Evolutionary conservation across 2,888 invertebrate genomes (phyloP).

Genomic region (Erebia palarica): DNA sequence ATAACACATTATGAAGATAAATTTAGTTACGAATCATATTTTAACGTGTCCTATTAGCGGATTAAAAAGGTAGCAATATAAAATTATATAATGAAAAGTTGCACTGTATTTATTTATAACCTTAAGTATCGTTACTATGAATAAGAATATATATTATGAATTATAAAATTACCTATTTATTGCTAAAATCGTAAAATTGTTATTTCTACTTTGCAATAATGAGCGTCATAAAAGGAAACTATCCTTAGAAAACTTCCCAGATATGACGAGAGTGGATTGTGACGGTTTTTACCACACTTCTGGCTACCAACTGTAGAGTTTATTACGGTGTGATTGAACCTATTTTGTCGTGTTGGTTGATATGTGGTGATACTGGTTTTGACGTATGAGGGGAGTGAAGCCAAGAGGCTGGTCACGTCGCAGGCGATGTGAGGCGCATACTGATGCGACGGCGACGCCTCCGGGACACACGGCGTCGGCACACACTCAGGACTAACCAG

Average conservation of each 20-base stretch:
- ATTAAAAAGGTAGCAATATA: too few species aligned
- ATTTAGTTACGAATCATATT: too few species aligned
- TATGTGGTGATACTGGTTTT: constrained; percentile 50
- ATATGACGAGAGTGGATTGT: constrained; percentile 1
- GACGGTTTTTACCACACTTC: constrained; percentile 5
- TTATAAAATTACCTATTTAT: constrained; percentile 12
- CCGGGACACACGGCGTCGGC: constrained; percentile 28
- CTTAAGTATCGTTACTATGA: too few species aligned
- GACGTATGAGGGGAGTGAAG: constrained; percentile 51
- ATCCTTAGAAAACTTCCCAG: constrained; percentile 2
- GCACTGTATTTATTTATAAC: neutral
- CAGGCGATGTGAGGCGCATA: constrained; percentile 64
- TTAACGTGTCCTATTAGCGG: too few species aligned
- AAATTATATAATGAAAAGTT: too few species aligned
- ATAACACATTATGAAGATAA: too few species aligned
- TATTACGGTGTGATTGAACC: constrained; percentile 26
- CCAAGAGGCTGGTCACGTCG: constrained; percentile 66
- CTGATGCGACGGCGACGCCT: constrained; percentile 53
- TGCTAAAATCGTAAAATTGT: constrained; percentile 8
- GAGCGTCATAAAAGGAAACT: constrained; percentile 14
- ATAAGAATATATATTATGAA: constrained; percentile 1
- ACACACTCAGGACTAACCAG: constrained; percentile 26
- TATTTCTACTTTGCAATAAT: constrained; percentile 1
- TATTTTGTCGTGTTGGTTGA: constrained; percentile 27
- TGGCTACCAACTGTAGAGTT: constrained; percentile 16